Evolutionary conservation across 2,113 vertebrate species (phyloP).

Genomic region (Gambusia affinis): DNA sequence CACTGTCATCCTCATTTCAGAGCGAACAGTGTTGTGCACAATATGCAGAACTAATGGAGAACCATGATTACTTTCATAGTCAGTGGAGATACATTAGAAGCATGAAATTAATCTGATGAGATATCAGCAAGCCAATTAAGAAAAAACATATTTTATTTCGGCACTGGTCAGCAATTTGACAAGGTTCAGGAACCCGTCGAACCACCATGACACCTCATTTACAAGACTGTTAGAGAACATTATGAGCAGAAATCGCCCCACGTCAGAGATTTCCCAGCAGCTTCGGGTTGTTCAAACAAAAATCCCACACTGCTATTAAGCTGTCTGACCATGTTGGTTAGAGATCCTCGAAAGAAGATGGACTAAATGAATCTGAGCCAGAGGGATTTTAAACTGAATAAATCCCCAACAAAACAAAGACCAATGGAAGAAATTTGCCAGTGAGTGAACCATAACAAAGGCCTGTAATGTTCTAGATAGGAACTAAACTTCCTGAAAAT

Average conservation of each 20-base stretch:
- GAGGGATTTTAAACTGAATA: too few relatives aligned
- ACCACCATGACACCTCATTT: neutral
- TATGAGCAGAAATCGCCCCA: neutral
- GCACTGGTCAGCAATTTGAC: neutral
- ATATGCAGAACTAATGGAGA: neutral
- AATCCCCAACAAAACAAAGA: too few relatives aligned
- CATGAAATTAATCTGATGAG: constrained; percentile 13
- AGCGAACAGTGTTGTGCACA: neutral
- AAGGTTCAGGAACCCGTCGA: neutral
- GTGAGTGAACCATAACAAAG: too few relatives aligned
- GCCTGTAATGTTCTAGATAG: too few relatives aligned
- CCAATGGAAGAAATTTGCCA: too few relatives aligned
- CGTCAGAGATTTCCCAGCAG: neutral
- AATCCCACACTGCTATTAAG: neutral
- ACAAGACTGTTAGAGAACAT: neutral
- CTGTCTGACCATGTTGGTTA: neutral
- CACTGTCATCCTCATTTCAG: neutral
- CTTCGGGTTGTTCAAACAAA: neutral
- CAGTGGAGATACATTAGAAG: neutral
- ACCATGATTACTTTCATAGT: neutral
- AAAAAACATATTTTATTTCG: constrained; percentile 8
- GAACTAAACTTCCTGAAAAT: too few relatives aligned
- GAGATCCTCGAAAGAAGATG: too few relatives aligned
- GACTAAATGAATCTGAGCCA: too few relatives aligned
- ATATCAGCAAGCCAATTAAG: neutral